These are phyloP conservation scores for Emys orbicularis DNA, from an alignment of 2,797 vertebrate species.

Conservation along the genomic window DNA sequence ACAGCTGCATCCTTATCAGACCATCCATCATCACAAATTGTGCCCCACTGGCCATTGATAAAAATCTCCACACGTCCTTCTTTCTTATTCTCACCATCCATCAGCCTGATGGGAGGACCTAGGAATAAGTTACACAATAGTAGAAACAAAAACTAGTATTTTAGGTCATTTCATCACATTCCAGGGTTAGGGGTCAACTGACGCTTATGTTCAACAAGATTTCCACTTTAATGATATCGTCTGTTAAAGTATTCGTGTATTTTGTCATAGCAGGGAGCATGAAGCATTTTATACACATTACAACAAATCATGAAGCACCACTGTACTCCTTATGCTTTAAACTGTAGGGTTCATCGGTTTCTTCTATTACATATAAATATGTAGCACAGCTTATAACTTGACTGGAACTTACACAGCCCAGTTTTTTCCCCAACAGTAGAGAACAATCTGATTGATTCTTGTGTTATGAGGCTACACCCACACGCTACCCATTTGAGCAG, in stretches of 20 bases:
- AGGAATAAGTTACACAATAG: slow-evolving; percentile 53
- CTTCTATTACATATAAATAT: neutral
- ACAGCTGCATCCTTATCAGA: slow-evolving; percentile 94
- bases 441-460: fast-evolving
- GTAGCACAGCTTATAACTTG: neutral
- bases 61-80: slow-evolving; percentile 97
- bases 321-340: neutral
- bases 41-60: slow-evolving; percentile 94
- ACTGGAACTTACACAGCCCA: neutral
- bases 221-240: neutral
- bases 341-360: neutral
- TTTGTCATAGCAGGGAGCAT: neutral
- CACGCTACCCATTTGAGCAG: fast-evolving
- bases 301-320: neutral
- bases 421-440: neutral
- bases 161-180: slow-evolving; percentile 1
- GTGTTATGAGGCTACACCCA: neutral
- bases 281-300: neutral
- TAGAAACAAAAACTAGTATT: slow-evolving; percentile 26
- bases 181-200: neutral
- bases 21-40: slow-evolving; percentile 98
- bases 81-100: slow-evolving; percentile 93
- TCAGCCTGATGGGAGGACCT: slow-evolving; percentile 93
- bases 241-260: neutral
- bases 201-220: neutral